A percentile compares a stretch with the other conserved stretches of the same genome.
phyloP scores from a whole-genome alignment of 2,113 vertebrate genomes.

The Nipponia nippon region DNA sequence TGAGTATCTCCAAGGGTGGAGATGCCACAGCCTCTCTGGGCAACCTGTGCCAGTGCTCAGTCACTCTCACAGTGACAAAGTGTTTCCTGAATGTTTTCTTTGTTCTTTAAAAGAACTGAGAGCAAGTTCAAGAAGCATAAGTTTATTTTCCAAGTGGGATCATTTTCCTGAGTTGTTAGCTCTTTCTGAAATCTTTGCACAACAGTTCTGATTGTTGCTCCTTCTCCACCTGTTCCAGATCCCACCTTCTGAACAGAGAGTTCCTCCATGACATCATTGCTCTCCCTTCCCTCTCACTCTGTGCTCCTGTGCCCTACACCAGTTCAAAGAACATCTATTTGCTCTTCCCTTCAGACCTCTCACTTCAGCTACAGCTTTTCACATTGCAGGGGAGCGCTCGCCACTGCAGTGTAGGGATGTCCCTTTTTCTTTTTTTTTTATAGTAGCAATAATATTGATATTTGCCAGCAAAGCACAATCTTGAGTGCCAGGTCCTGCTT shows the following conservation, averaged over 20 bases:
- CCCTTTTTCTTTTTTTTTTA: background rate
- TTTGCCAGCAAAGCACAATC: background rate
- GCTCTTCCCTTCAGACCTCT: background rate
- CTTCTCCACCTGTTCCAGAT: background rate
- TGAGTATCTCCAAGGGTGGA: no score
- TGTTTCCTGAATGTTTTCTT: background rate
- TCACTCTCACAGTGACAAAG: background rate
- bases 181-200: background rate
- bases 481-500: background rate
- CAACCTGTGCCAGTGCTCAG: background rate
- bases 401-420: background rate
- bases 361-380: background rate
- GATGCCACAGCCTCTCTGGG: no score
- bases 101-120: background rate
- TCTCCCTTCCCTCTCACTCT: background rate
- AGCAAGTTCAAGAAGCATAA: background rate
- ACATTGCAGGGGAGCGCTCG: rapidly evolving
- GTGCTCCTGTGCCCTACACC: background rate
- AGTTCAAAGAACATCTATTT: background rate
- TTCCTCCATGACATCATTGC: background rate
- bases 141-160: background rate
- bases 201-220: background rate
- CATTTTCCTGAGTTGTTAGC: background rate
- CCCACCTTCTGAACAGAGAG: background rate
- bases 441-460: background rate